Conservation (phyloP, 2,888 invertebrate genomes). For the Xanthia togata region DNA sequence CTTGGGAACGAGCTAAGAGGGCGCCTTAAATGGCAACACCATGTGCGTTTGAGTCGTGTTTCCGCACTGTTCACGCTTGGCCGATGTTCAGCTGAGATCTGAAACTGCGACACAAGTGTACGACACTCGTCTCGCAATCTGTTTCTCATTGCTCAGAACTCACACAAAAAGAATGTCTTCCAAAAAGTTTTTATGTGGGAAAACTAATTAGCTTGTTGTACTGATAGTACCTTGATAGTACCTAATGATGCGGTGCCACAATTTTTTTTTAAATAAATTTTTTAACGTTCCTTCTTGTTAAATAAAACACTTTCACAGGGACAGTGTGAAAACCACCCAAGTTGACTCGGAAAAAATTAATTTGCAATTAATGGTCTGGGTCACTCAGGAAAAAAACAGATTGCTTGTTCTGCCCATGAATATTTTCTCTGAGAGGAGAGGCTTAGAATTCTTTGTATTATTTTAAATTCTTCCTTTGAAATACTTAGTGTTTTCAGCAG, state of each 20-base stretch:
- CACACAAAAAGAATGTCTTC: neutral
- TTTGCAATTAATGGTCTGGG: conserved; percentile 25
- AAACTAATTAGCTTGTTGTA: neutral
- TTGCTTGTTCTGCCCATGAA: conserved; percentile 24
- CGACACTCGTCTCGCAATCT: conserved; percentile 19
- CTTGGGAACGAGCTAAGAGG: conserved; percentile 14
- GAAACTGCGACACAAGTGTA: conserved; percentile 43
- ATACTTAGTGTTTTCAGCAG: neutral
- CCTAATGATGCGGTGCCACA: neutral
- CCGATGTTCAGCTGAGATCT: conserved; percentile 30
- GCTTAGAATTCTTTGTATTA: too few species aligned
- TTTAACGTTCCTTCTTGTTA: neutral
- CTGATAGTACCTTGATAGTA: neutral
- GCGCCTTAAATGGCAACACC: conserved; percentile 27
- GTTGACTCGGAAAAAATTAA: conserved; percentile 26
- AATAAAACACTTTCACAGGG: neutral
- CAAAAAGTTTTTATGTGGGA: neutral
- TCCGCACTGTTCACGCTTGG: conserved; percentile 32
- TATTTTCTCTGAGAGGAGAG: conserved; percentile 30
- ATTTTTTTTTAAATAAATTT: neutral
- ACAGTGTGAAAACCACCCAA: neutral
- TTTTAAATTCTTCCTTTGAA: too few species aligned
- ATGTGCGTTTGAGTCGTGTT: conserved; percentile 39
- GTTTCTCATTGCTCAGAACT: neutral
- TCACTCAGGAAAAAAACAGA: conserved; percentile 29